These are phyloP conservation scores for Halisarca cf. caerulea DNA, from an alignment of 37 sponge, comb jelly and placozoan species.

Conservation along the genomic window DNA sequence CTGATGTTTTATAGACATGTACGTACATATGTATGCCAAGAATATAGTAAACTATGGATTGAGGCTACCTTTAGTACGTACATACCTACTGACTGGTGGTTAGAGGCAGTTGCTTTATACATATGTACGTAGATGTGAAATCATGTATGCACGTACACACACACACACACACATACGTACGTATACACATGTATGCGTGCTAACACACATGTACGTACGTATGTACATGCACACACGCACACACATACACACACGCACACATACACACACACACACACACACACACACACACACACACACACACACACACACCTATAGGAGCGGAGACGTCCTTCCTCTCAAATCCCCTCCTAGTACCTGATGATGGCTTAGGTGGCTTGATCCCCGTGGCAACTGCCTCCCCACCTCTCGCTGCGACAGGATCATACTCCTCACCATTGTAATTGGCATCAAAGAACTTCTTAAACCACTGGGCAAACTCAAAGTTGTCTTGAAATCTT, in stretches of 20 bases:
- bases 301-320: constrained; percentile 13
- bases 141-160: too few relatives aligned
- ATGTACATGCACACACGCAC: not conserved
- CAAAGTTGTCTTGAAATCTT: constrained; percentile 97
- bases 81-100: too few relatives aligned
- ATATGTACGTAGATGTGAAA: too few relatives aligned
- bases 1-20: too few relatives aligned
- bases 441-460: constrained; percentile 97
- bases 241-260: not conserved
- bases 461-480: constrained; percentile 99
- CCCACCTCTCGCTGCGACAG: constrained; percentile 67
- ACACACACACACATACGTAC: too few relatives aligned
- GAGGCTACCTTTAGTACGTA: too few relatives aligned
- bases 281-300: not conserved
- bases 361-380: not conserved
- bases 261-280: not conserved
- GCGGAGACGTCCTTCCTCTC: not conserved
- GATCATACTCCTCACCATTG: constrained; percentile 76
- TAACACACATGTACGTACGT: too few relatives aligned
- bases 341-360: not conserved
- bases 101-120: too few relatives aligned
- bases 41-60: too few relatives aligned
- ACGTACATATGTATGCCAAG: too few relatives aligned
- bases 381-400: constrained; percentile 54
- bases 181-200: too few relatives aligned